A percentile compares a stretch with the other conserved stretches of the same genome.
Evolutionary conservation across 2,113 vertebrate species (phyloP).

Genomic region (Pan troglodytes): NHGRI_mPanTro3-v2.1_pri NC_086015.1:123767001-123767500

Average conservation of each 20-base stretch:
- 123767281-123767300: not conserved
- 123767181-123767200: not conserved
- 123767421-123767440: not conserved
- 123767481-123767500: not conserved
- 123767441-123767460: not conserved
- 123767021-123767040: not conserved
- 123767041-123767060: not conserved
- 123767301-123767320: not conserved
- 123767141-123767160: not conserved
- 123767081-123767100: not conserved
- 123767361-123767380: constrained; percentile 7
- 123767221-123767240: not conserved
- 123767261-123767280: not conserved
- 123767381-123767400: not conserved
- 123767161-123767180: not conserved
- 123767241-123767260: not conserved
- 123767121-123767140: not conserved
- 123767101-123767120: not conserved
- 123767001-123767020: not conserved
- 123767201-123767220: not conserved
- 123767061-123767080: not conserved
- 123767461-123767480: not conserved
- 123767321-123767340: not conserved
- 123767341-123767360: not conserved
- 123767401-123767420: not conserved